Base-by-base conservation (phyloP, 1,140 invertebrate species). In the Chionoecetes opilio region DNA sequence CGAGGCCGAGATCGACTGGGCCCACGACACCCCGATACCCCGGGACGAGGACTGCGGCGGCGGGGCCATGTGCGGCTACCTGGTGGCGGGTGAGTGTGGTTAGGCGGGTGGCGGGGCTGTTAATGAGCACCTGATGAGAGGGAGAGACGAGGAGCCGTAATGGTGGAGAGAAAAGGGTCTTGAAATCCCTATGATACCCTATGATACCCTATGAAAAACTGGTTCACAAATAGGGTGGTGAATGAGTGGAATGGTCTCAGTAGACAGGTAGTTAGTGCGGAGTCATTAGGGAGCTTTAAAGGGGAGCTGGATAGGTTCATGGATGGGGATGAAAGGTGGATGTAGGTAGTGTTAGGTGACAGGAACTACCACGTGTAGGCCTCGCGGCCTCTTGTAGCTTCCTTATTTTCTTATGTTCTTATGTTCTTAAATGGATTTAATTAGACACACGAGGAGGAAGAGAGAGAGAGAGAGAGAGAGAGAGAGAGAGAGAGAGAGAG, bases 61-160 rank as follows among this genome's bases (percentile, higher is more conserved):
- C 91, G 46, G 32, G n/a, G 34, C 75, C 38, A 31, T 92, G 26
- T 92, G 91, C 46, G 91, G 35, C 38, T 92, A 92, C 34, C 11
- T 92, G 35, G 90, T 92, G n/a, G 75, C 91, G 38, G 91, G 91
- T 92, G n/a, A 32, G 91, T 85, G n/a, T n/a, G n/a, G n/a, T n/a
- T n/a, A n/a, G 34, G 2, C 14, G 34, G 32, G 63, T 8, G 9
- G 32, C 21, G 46, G n/a, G 3, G 90, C 1, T 63, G 38, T 29
- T 31, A 91, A 37, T 29, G 5, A 41, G 86, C 14, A 8, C 29
- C n/a, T 37, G 21, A 14, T 26, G n/a, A 1, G n/a, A 2, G 8
- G 29, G 26, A 31, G 90, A 14, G 63, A 34, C 8, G 63, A 35
- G 41, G 8, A 21, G 0, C 35, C 2, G n/a, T 32, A 90, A 53